Evolutionary conservation across 2,797 vertebrate genomes (phyloP), one percentile per base, ranked within the genome.

Genomic region (Artibeus lituratus): DNA sequence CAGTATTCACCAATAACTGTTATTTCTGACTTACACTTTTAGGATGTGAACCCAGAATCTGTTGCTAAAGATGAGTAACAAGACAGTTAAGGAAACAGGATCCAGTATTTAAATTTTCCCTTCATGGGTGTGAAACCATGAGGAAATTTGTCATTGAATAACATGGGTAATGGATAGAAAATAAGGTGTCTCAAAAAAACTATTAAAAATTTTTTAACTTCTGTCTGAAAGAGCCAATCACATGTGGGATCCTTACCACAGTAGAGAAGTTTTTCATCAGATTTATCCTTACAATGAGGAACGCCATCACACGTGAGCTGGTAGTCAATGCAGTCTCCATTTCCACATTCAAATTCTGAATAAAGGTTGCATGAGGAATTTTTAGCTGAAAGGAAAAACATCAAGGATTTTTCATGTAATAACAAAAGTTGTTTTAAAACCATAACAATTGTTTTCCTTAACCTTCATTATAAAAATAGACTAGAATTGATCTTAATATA

Each of bases 231-330:
- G 19, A 88, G 22, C 5, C 88, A 76, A 35, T 26, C 47, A 19
- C 0, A 0, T 22, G 29, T 80, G 24, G 4, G 83, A 96, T 88
- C 98, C 99, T 98, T 98, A 99, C 99, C 99, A 98, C 99, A 99
- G 96, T 99, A 99, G 90, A 99, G 99, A 97, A 99, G 99, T 97
- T 99, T 99, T 97, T 99, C 99, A 96, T 99, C 99, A 0, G 99
- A 99, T 97, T 99, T 99, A 98, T 99, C 99, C 98, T 99, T 99
- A 98, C 99, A 99, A 59, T 99, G 99, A 87, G 99, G 98, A n/a
- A 98, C 83, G 53, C 99, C 99, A 84, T 99, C 99, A 82, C 99
- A 99, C 42, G 99, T 99, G 47, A 99, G 97, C 94, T 99, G 97
- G 76, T 98, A 98, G 94, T 98, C 98, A 87, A 99, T 97, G 85